Conservation (phyloP, 2,113 vertebrate genomes). For the Chaenocephalus aceratus region DNA sequence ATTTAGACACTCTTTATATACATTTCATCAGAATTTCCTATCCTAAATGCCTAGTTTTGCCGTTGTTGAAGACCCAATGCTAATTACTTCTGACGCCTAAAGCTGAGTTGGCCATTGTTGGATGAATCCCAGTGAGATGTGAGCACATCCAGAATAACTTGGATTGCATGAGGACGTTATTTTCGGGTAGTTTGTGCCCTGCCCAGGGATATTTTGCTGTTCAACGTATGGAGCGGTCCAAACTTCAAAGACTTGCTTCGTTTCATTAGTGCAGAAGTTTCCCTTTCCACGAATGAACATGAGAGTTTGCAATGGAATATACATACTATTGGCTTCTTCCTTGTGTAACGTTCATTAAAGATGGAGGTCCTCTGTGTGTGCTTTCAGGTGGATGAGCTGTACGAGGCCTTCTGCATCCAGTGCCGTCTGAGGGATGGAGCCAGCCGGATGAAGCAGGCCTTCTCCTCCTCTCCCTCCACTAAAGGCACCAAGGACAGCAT, state of each 20-base stretch:
- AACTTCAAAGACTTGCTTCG: not conserved
- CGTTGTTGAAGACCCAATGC: not conserved
- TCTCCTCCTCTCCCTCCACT: conserved; percentile 93
- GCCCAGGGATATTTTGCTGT: conserved; percentile 54
- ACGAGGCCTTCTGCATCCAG: conserved; percentile 97
- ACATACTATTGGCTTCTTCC: not conserved
- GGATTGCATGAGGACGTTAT: conserved; percentile 32
- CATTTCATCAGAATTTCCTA: conserved; percentile 1
- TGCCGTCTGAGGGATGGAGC: conserved; percentile 95
- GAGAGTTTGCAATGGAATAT: not conserved
- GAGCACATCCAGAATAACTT: conserved; percentile 55
- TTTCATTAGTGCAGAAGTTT: conserved; percentile 23
- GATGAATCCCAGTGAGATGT: conserved; percentile 39
- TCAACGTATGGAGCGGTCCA: conserved; percentile 9
- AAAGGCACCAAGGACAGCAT: conserved; percentile 96
- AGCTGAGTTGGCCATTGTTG: conserved; percentile 28
- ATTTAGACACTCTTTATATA: not conserved
- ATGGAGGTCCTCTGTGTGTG: conserved; percentile 22
- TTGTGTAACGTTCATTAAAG: conserved; percentile 26
- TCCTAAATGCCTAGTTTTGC: not conserved
- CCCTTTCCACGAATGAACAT: not conserved
- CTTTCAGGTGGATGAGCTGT: conserved; percentile 94
- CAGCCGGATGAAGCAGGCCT: conserved; percentile 97
- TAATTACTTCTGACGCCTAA: conserved; percentile 18
- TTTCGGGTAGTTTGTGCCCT: conserved; percentile 30